phyloP scores from a whole-genome alignment of 2,113 vertebrate species.

The Paralichthys olivaceus region DNA sequence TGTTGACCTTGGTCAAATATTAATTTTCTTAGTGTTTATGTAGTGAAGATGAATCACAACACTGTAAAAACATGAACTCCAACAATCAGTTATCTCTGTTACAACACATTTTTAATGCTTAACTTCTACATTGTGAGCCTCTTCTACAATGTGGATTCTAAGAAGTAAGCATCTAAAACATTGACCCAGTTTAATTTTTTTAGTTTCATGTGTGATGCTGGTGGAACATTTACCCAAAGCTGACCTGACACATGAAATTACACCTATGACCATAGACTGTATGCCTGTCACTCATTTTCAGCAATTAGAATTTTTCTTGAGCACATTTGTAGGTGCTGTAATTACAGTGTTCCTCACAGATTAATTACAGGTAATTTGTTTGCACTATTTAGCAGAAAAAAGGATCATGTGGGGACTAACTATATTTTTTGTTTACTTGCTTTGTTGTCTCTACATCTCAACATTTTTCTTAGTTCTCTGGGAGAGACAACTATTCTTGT shows the following conservation, averaged over 20 bases:
- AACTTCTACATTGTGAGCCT: not conserved
- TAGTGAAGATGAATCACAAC: not conserved
- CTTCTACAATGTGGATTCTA: not conserved
- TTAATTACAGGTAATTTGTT: too few species aligned
- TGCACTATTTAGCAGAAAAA: too few species aligned
- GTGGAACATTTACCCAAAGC: constrained; percentile 9
- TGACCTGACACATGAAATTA: not conserved
- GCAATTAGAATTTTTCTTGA: not conserved
- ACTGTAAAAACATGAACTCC: not conserved
- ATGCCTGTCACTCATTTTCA: not conserved
- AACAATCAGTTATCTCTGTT: not conserved
- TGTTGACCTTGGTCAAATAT: not conserved
- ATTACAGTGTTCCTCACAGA: too few species aligned
- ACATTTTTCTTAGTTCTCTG: too few species aligned
- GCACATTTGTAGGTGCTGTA: not conserved
- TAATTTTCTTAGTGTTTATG: not conserved
- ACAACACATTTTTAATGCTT: not conserved
- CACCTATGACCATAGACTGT: too few species aligned
- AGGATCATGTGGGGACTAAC: too few species aligned
- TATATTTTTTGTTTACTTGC: too few species aligned
- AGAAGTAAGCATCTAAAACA: not conserved
- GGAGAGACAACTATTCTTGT: too few species aligned
- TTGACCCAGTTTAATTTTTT: not conserved
- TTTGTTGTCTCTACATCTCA: too few species aligned
- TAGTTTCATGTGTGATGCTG: not conserved